Conservation (phyloP, 2,888 invertebrate genomes). For the Mesorhabditis belari region DNA sequence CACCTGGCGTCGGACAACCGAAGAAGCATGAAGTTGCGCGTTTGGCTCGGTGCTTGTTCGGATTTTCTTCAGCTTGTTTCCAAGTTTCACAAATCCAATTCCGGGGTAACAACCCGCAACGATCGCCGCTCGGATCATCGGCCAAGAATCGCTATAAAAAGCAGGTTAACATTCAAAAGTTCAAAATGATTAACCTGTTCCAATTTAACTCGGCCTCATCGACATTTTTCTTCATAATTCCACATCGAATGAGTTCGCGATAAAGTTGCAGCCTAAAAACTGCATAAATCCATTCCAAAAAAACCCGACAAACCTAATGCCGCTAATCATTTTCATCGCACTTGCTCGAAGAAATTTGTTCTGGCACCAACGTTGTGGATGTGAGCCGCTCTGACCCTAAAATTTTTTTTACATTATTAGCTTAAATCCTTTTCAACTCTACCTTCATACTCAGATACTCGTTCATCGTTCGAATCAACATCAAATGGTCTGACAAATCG, state of each 20-base stretch:
- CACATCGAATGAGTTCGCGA: constrained; percentile 40
- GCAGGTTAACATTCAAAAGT: neutral
- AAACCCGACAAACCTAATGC: constrained; percentile 65
- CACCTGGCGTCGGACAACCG: constrained; percentile 36
- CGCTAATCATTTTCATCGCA: constrained; percentile 82
- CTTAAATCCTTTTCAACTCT: constrained; percentile 56
- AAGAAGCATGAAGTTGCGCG: constrained; percentile 41
- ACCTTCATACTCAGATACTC: constrained; percentile 70
- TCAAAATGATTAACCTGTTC: constrained; percentile 56
- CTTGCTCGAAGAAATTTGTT: constrained; percentile 72
- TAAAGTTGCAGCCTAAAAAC: constrained; percentile 25
- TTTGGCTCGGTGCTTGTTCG: constrained; percentile 27
- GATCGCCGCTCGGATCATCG: constrained; percentile 80
- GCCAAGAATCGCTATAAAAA: constrained; percentile 66
- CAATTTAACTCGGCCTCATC: constrained; percentile 62
- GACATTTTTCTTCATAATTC: constrained; percentile 57
- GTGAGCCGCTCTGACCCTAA: too few species aligned
- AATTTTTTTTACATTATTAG: too few species aligned
- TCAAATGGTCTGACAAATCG: constrained; percentile 82
- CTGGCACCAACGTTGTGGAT: constrained; percentile 63
- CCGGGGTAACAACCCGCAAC: constrained; percentile 85
- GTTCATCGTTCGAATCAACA: constrained; percentile 63
- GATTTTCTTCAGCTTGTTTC: constrained; percentile 39
- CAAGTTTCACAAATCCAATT: constrained; percentile 65
- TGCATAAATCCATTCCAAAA: neutral